Conservation (phyloP, 1,140 invertebrate genomes). For the Phocides pigmalion region DNA sequence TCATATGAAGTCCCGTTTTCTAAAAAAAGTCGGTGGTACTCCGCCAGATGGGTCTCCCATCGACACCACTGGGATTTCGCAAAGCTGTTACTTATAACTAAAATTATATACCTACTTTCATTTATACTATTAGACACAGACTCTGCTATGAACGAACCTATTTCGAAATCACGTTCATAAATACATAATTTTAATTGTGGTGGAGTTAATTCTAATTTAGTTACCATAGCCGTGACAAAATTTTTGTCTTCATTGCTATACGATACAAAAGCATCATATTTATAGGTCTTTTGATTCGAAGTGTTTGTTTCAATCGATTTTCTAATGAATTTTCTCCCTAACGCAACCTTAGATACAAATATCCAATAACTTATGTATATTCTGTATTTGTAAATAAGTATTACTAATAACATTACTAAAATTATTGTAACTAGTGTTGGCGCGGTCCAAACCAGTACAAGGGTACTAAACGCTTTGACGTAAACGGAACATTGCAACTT, state of each 20-base stretch:
- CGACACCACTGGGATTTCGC: conserved; percentile 87
- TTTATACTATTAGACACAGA: conserved; percentile 85
- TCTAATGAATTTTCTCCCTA: conserved; percentile 71
- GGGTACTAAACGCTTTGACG: conserved; percentile 61
- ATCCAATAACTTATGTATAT: conserved; percentile 84
- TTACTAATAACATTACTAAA: conserved; percentile 43
- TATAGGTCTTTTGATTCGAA: conserved; percentile 60
- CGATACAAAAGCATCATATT: conserved; percentile 88
- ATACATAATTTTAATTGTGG: conserved; percentile 86
- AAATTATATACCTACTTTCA: conserved; percentile 85
- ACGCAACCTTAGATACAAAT: conserved; percentile 80
- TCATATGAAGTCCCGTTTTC: conserved; percentile 78
- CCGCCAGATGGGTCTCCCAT: conserved; percentile 87
- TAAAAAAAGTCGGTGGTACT: conserved; percentile 82
- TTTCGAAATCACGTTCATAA: conserved; percentile 87
- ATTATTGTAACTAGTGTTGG: conserved; percentile 45
- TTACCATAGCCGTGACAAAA: conserved; percentile 85
- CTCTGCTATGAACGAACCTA: conserved; percentile 86
- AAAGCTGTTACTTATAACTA: conserved; percentile 87
- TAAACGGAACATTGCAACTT: conserved; percentile 57
- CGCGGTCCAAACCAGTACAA: conserved; percentile 65
- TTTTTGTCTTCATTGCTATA: conserved; percentile 86
- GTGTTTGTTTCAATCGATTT: conserved; percentile 46
- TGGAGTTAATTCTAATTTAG: conserved; percentile 83
- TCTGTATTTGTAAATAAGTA: conserved; percentile 67